Conservation (phyloP, 2,113 vertebrate genomes). For the Notarius quadriscutis region DNA sequence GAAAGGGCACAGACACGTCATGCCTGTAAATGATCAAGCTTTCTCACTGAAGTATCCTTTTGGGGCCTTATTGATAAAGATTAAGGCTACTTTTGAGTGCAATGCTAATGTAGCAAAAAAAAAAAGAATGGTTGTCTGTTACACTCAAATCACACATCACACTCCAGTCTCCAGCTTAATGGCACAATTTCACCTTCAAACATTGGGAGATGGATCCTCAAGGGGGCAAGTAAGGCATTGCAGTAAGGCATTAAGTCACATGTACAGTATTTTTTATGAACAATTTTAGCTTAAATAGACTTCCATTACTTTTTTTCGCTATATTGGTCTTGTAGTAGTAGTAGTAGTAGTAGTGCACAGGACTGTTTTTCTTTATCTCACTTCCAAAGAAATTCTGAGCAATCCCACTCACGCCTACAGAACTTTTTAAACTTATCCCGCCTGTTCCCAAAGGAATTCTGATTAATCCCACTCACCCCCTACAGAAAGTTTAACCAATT, state of each 20-base stretch:
- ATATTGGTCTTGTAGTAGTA: background rate
- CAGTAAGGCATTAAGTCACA: background rate
- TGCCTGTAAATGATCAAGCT: background rate
- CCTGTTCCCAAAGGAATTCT: background rate
- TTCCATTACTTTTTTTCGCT: background rate
- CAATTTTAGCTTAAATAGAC: background rate
- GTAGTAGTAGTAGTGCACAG: background rate
- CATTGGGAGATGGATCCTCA: background rate
- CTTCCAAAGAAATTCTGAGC: background rate
- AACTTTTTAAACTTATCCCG: background rate
- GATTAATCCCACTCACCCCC: background rate
- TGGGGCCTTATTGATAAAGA: background rate
- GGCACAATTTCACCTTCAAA: background rate
- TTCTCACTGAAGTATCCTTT: background rate
- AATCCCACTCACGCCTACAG: background rate
- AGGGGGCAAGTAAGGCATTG: too few species aligned
- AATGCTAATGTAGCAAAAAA: background rate
- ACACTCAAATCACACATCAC: background rate
- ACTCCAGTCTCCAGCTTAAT: background rate
- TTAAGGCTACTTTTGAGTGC: background rate
- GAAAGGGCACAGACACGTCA: constrained; percentile 55
- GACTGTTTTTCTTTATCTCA: background rate
- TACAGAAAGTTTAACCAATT: background rate
- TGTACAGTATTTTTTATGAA: background rate
- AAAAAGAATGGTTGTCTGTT: background rate